Evolutionary conservation across 2,113 vertebrate genomes (phyloP), one percentile per base, ranked within the genome.

Genomic region (Megalops atlanticus): DNA sequence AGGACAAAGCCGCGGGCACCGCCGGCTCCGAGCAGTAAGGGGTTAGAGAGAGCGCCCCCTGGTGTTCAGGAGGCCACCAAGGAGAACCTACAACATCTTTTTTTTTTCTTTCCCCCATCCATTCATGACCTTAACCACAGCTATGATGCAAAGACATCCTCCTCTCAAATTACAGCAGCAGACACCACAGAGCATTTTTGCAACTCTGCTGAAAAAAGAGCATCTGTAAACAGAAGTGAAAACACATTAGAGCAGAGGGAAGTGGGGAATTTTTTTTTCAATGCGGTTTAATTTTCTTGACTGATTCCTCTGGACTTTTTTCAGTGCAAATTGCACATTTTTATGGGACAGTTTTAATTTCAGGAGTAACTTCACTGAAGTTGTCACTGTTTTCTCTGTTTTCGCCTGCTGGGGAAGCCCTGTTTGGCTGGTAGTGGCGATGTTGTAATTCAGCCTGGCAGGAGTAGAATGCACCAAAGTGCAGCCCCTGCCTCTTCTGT

Each of bases 21-120:
- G 92, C 92, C 81, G 86, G 92, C 0, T 84, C 91, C 24, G 85
- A 94, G 2, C 92, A 94, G 80, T 95, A 31, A 95, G 89, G 52
- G 39, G 33, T 21, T 27, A 18, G 33, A 43, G 2, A 33, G 10
- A 45, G 41, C 33, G 69, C 49, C 31, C 31, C 33, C 76, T 64
- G 33, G 35, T 6, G 12, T 21, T 16, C 2, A 0, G 47, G 35
- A 64, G 43, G 76, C 40, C 36, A 39, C 36, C 18, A 3, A 1
- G 35, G 35, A 64, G n/a, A 24, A 64, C 58, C 58, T 31, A 31
- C 58, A 6, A 49, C 49, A 5, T 74, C 39, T 74, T 40, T 10
- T 27, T n/a, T 74, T 36, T 31, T 77, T 38, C 6, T 39, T 21
- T 36, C 2, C 12, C 27, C 15, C 6, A 39, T 49, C 27, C 43